Evolutionary conservation across 2,888 invertebrate species (phyloP), one percentile per base, ranked within the genome.

Genomic region (Conomelus anceps): DNA sequence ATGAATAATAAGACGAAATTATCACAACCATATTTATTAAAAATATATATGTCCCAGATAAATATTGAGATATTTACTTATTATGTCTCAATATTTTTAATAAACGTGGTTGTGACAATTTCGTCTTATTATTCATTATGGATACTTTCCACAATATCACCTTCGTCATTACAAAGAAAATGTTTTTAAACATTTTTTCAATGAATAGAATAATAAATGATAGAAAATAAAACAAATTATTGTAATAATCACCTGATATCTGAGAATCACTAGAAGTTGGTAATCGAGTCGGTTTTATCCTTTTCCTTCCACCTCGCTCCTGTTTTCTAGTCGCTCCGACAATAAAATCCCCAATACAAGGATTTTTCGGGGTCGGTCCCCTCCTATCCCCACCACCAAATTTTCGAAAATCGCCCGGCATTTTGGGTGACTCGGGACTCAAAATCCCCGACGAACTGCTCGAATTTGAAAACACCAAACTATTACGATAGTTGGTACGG

Each of bases 251-350:
- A 89, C 89, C 89, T 41, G 23, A 24, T 22, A n/a, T 3, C 23
- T 41, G 22, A 63, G 41, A 86, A 22, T 86, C 84, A 13, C 84
- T 87, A n/a, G 87, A 22, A 22, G 84, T 22, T 22, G 88, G 11
- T 20, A 89, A 26, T 26, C 85, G 24, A 9, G 89, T 89, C 22
- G 89, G 89, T n/a, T 89, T 89, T 24, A 89, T 89, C 23, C 89
- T 63, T 26, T 89, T 89, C 24, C 87, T 23, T 63, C n/a, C n/a
- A n/a, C n/a, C n/a, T n/a, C n/a, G n/a, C n/a, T 22, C 87, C 87
- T 89, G 87, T 20, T 86, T 86, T 34, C 24, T 86, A 13, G 24
- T 22, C n/a, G 84, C 87, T 4, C 20, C 63, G 7, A 84, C 87
- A 84, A 89, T 89, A 34, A 87, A 89, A 23, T 89, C 87, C 6